These are phyloP conservation scores for Mimas tiliae DNA, from an alignment of 2,888 invertebrate species.

Conservation along the genomic window DNA sequence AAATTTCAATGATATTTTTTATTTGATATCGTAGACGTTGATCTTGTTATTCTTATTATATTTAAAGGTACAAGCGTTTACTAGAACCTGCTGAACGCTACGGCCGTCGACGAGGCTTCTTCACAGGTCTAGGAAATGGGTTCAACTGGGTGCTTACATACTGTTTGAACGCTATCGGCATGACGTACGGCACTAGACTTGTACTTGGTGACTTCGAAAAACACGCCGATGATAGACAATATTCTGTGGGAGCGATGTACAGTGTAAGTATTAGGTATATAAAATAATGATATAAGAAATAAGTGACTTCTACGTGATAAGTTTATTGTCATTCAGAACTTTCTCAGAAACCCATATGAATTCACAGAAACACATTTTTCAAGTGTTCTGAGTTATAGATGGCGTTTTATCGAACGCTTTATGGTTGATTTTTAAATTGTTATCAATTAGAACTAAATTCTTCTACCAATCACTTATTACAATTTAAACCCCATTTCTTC, in stretches of 20 bases:
- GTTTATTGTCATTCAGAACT: too few relatives aligned
- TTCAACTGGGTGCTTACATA: constrained; percentile 91
- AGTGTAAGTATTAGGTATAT: constrained; percentile 82
- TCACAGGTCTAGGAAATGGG: constrained; percentile 88
- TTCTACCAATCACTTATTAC: too few relatives aligned
- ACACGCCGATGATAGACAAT: constrained; percentile 83
- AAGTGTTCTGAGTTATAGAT: too few relatives aligned
- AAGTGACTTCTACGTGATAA: too few relatives aligned
- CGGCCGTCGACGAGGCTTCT: constrained; percentile 87
- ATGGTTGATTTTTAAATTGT: too few relatives aligned
- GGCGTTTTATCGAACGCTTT: too few relatives aligned
- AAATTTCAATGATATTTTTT: background rate
- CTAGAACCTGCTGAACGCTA: constrained; percentile 86
- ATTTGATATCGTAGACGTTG: constrained; percentile 8
- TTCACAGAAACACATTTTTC: too few relatives aligned
- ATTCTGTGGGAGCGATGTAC: constrained; percentile 88
- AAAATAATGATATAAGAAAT: too few relatives aligned
- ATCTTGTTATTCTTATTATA: background rate
- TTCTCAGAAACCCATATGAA: too few relatives aligned
- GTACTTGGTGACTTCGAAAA: constrained; percentile 86
- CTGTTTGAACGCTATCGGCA: constrained; percentile 88
- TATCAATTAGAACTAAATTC: too few relatives aligned
- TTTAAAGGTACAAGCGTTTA: constrained; percentile 77
- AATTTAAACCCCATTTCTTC: too few relatives aligned
- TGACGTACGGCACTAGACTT: constrained; percentile 90